Evolutionary conservation across 2,888 invertebrate species (phyloP), one percentile per base, ranked within the genome.

Genomic region (Perithous albicinctus): DNA sequence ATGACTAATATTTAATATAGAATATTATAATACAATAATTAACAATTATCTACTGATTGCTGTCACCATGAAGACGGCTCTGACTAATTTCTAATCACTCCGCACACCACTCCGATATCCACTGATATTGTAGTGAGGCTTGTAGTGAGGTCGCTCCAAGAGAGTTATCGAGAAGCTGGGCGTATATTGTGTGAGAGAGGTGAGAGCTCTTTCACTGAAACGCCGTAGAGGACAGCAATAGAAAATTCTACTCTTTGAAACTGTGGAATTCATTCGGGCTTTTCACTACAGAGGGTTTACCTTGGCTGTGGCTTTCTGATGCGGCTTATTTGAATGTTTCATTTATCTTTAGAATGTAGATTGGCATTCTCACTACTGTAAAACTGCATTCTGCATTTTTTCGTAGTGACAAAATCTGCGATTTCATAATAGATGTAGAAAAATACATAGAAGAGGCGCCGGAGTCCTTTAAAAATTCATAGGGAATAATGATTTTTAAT

Each of bases 41-140:
- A 89, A 89, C 87, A 91, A 91, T 89, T 87, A 88, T 89, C 89
- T 89, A 86, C 77, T 86, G 84, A 84, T 87, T 85, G 87, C 86
- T 87, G 86, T 88, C 88, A 90, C 87, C 90, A 90, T 91, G 87
- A 88, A 90, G 86, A 86, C 82, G 85, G 80, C 84, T 85, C 86
- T 86, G 87, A 87, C 85, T 86, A 87, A 89, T 89, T 88, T 88
- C 87, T 88, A 87, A 88, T 88, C 88, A 86, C 79, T 86, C 80
- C 83, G 67, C 80, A 61, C 80, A 73, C n/a, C 66, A 41, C 67
- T 67, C 67, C 56, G 56, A 10, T n/a, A n/a, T 70, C 59, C 70
- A 70, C 70, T 56, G 26, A 56, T 56, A 56, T 54, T 59, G 43
- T 46, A 54, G 38, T 35, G n/a, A 18, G 18, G 15, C 5, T 41